These are phyloP conservation scores for Sphenopsis melanotis DNA, from an alignment of 2,797 vertebrate genomes.

Conservation along the genomic window DNA sequence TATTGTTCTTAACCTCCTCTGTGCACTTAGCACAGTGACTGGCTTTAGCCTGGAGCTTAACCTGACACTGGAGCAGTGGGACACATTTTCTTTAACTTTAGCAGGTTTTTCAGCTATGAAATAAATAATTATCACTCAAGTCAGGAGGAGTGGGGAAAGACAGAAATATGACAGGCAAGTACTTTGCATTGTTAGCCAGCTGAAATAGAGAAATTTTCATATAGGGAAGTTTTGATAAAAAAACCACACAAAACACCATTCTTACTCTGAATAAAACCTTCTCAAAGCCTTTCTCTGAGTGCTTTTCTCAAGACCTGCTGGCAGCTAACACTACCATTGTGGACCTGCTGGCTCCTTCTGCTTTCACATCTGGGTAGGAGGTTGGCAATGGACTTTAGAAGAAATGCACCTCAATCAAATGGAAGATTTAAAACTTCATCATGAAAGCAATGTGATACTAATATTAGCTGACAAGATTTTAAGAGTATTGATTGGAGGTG, in stretches of 20 bases:
- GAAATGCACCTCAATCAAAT: background rate
- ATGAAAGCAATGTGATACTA: background rate
- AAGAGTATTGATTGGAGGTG: background rate
- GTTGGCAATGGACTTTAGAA: background rate
- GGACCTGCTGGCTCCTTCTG: background rate
- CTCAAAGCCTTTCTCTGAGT: background rate
- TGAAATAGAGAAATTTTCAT: background rate
- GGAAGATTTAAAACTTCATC: background rate
- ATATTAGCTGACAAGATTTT: background rate
- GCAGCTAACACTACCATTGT: background rate
- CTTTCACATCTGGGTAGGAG: background rate
- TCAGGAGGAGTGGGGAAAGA: background rate
- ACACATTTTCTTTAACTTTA: slow-evolving; percentile 43
- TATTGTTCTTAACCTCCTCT: slow-evolving; percentile 40
- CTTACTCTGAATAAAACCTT: background rate
- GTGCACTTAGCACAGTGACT: slow-evolving; percentile 37
- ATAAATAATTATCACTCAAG: slow-evolving; percentile 20
- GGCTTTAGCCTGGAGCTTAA: slow-evolving; percentile 64
- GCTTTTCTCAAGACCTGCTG: background rate
- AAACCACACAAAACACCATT: background rate
- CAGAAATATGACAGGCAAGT: background rate
- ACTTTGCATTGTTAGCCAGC: background rate
- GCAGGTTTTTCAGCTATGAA: slow-evolving; percentile 51
- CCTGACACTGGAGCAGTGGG: slow-evolving; percentile 14
- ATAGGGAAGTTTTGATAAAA: background rate